These are phyloP conservation scores for Torymus aiolomorphi DNA, from an alignment of 2,888 invertebrate genomes.

Conservation along the genomic window DNA sequence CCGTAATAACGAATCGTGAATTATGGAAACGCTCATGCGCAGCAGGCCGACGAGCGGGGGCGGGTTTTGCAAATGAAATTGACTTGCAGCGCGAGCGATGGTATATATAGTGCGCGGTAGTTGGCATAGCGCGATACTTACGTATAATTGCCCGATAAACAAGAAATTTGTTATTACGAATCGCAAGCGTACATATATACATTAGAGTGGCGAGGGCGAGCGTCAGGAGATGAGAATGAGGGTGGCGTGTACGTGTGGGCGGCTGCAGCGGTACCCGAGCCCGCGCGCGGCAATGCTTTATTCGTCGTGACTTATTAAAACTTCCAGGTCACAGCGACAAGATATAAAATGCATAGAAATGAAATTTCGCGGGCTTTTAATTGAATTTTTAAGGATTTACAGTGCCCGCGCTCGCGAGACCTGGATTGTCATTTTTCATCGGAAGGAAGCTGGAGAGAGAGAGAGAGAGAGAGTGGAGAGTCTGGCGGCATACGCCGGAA, in stretches of 20 bases:
- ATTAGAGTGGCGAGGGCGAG: background rate
- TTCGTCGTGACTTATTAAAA: slow-evolving; percentile 57
- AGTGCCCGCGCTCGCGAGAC: slow-evolving; percentile 5
- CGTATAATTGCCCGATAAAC: slow-evolving; percentile 51
- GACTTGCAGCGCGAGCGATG: slow-evolving; percentile 12
- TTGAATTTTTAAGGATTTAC: slow-evolving; percentile 60
- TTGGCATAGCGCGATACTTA: background rate
- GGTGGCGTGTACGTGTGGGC: background rate
- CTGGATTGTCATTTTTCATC: no score
- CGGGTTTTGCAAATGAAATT: slow-evolving; percentile 56
- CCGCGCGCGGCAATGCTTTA: slow-evolving; percentile 29
- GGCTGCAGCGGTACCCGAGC: background rate
- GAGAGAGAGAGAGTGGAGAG: background rate
- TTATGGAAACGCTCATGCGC: slow-evolving; percentile 51
- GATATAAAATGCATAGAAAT: slow-evolving; percentile 59
- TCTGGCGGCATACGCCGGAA: slow-evolving; percentile 46
- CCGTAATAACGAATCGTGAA: slow-evolving; percentile 56
- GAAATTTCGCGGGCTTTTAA: slow-evolving; percentile 59
- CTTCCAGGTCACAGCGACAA: slow-evolving; percentile 51
- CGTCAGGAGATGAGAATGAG: background rate
- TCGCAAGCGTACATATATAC: slow-evolving; percentile 6
- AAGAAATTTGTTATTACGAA: slow-evolving; percentile 51
- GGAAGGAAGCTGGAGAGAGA: background rate
- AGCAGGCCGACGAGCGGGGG: no score
- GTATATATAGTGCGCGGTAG: no score